Conservation (phyloP, 2,113 vertebrate species). For the Daphoenositta chrysoptera region DNA sequence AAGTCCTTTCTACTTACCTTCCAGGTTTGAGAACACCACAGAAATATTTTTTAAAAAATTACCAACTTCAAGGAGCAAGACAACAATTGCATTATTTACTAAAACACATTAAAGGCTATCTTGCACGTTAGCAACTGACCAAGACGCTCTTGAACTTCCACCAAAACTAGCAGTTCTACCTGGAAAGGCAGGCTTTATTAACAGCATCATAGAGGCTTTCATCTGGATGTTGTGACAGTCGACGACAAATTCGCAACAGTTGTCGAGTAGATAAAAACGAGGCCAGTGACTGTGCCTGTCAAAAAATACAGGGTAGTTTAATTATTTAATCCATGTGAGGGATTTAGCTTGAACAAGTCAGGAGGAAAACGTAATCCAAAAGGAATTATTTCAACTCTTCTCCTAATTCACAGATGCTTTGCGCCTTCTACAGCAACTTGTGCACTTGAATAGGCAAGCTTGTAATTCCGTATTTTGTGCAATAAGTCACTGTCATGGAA, state of each 20-base stretch:
- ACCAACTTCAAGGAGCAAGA: neutral
- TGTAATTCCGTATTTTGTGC: neutral
- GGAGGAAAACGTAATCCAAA: neutral
- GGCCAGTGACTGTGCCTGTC: slow-evolving; percentile 88
- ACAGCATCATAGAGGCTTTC: slow-evolving; percentile 86
- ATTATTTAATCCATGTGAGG: neutral
- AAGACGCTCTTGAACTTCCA: neutral
- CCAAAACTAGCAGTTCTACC: slow-evolving; percentile 69
- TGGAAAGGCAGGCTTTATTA: slow-evolving; percentile 94
- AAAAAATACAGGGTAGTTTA: neutral
- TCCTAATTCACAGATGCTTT: neutral
- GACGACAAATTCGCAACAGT: slow-evolving; percentile 87
- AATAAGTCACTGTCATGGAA: neutral
- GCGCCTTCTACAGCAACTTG: neutral
- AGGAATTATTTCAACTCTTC: neutral
- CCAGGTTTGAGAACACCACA: neutral
- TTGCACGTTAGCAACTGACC: neutral
- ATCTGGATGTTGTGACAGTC: slow-evolving; percentile 85
- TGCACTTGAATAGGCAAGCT: neutral
- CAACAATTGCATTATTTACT: neutral
- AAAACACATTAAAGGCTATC: neutral
- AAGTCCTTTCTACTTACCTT: neutral
- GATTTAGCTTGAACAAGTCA: neutral
- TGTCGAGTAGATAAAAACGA: slow-evolving; percentile 93
- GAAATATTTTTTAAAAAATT: neutral